phyloP scores from a whole-genome alignment of 2,113 vertebrate genomes.

The Noctilio leporinus region DNA sequence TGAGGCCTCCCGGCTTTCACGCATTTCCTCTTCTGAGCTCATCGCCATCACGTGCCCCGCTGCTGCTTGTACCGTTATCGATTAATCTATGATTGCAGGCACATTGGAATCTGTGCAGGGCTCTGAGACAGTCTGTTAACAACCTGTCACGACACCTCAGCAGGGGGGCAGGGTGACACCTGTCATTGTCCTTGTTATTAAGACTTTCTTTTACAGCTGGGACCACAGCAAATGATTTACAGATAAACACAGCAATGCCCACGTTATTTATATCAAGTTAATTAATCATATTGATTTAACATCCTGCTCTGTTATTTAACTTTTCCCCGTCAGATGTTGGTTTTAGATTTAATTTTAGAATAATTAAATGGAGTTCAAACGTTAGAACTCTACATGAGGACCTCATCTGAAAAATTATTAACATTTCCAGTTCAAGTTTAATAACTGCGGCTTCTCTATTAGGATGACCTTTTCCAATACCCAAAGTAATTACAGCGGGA shows the following conservation, averaged over 20 bases:
- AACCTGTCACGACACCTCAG: constrained; percentile 53
- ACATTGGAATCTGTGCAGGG: background rate
- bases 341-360: constrained; percentile 58
- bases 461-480: constrained; percentile 57
- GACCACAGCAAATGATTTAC: constrained; percentile 56
- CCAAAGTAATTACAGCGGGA: constrained; percentile 30
- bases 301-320: constrained; percentile 51
- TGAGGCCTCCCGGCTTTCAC: background rate
- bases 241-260: constrained; percentile 50
- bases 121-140: constrained; percentile 36
- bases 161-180: constrained; percentile 36
- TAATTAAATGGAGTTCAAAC: constrained; percentile 47
- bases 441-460: constrained; percentile 27
- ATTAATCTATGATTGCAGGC: constrained; percentile 36
- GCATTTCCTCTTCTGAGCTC: background rate
- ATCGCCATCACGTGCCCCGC: background rate
- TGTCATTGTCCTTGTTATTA: constrained; percentile 59
- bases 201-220: constrained; percentile 61
- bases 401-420: constrained; percentile 52
- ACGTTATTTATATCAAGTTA: constrained; percentile 63
- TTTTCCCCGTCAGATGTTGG: constrained; percentile 41
- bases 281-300: constrained; percentile 68
- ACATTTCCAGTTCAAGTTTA: constrained; percentile 62
- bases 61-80: constrained; percentile 46
- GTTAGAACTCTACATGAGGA: constrained; percentile 25